Conservation (phyloP, 2,888 invertebrate genomes). For the Cantharis rufa region DNA sequence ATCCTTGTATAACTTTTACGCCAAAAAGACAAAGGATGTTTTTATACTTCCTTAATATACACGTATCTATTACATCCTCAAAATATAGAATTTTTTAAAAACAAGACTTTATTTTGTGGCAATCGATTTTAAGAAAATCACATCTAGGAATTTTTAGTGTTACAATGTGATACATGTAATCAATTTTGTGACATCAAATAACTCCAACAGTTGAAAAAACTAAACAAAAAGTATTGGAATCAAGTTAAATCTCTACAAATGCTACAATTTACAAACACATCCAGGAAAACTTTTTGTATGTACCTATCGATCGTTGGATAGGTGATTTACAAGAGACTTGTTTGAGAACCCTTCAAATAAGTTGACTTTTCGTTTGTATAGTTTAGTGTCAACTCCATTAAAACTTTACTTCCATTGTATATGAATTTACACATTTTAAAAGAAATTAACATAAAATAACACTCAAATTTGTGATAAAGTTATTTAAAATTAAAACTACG, state of each 20-base stretch:
- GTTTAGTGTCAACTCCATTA: neutral
- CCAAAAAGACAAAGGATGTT: neutral
- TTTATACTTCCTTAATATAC: neutral
- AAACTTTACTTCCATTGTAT: neutral
- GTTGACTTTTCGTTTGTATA: neutral
- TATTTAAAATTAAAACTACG: neutral
- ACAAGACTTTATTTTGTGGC: neutral
- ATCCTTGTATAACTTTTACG: neutral
- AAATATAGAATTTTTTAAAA: neutral
- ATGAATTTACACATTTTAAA: neutral
- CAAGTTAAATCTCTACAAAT: neutral
- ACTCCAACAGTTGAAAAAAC: neutral
- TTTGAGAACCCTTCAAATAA: neutral
- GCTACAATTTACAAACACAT: neutral
- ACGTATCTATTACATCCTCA: neutral
- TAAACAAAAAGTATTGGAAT: neutral
- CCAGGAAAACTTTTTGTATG: neutral
- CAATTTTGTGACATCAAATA: neutral
- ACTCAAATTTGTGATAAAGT: neutral
- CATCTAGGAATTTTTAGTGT: neutral
- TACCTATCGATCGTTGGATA: neutral
- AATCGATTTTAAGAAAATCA: neutral
- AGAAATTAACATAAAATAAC: neutral
- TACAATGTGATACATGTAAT: neutral
- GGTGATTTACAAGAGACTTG: neutral